A percentile compares a stretch with the other conserved stretches of the same genome.
These are phyloP conservation scores for Lineus longissimus DNA, from an alignment of 1,140 invertebrate genomes.

Conservation along the genomic window DNA sequence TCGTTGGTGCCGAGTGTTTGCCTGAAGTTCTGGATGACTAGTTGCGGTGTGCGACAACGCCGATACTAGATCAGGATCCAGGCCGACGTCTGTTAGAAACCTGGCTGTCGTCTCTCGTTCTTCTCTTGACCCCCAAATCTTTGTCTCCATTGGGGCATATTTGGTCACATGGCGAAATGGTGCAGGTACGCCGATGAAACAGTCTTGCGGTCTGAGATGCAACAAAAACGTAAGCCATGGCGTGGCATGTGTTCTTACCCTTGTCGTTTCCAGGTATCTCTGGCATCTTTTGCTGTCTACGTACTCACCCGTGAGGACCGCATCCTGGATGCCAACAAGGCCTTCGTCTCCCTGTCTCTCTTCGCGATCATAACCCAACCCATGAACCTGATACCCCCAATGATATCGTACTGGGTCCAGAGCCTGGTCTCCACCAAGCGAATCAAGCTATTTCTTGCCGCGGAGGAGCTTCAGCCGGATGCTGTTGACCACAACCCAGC, in stretches of 20 bases:
- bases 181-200: too few relatives aligned
- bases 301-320: constrained; percentile 50
- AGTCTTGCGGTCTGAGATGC: too few relatives aligned
- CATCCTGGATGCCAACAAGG: constrained; percentile 56
- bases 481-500: constrained; percentile 7
- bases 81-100: too few relatives aligned
- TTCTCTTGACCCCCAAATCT: too few relatives aligned
- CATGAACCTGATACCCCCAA: constrained; percentile 18
- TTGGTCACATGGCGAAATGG: too few relatives aligned
- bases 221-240: too few relatives aligned
- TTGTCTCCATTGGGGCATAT: too few relatives aligned
- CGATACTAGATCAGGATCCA: too few relatives aligned
- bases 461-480: constrained; percentile 23
- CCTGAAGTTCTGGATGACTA: too few relatives aligned
- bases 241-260: background rate
- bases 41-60: too few relatives aligned
- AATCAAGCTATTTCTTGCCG: constrained; percentile 22
- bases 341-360: constrained; percentile 88
- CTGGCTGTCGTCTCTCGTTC: too few relatives aligned
- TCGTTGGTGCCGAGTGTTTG: too few relatives aligned
- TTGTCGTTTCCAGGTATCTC: constrained; percentile 20
- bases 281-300: constrained; percentile 37
- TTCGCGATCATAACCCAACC: constrained; percentile 81
- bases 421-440: constrained; percentile 25
- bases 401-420: constrained; percentile 56